Percentiles rank a stretch among this genome's conserved stretches.
phyloP scores from a whole-genome alignment of 2,113 vertebrate genomes.

The Oriolus oriolus region DNA sequence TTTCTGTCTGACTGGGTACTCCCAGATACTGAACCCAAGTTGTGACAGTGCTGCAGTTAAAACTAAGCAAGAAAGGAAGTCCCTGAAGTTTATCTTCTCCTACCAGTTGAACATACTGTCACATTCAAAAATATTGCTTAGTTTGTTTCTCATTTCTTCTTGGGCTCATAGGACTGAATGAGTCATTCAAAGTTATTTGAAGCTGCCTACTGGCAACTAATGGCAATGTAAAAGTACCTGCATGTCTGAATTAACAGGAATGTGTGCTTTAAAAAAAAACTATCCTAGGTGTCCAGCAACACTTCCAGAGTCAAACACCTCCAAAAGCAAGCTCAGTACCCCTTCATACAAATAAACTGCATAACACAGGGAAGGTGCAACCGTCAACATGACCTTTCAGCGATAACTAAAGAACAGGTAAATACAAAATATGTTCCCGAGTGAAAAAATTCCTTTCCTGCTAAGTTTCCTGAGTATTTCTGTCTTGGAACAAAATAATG shows the following conservation, averaged over 20 bases:
- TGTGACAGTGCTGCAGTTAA: background rate
- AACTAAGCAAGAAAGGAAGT: background rate
- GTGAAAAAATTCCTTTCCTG: background rate
- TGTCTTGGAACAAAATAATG: background rate
- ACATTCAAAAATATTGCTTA: background rate
- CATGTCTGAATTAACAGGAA: background rate
- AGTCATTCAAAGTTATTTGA: background rate
- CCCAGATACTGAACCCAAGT: accelerated
- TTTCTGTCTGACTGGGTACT: background rate
- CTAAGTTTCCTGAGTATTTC: background rate
- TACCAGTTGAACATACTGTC: background rate
- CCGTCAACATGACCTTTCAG: background rate
- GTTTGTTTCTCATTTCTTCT: background rate
- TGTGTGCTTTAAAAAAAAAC: accelerated
- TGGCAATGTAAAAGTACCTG: background rate
- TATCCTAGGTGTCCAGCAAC: background rate
- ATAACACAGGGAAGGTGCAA: background rate
- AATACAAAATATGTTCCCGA: background rate
- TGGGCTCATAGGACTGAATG: background rate
- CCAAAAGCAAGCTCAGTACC: background rate
- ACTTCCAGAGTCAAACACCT: background rate
- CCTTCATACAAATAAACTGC: background rate
- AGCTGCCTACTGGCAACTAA: background rate
- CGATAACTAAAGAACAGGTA: background rate
- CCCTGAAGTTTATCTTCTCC: background rate